phyloP scores from a whole-genome alignment of 2,113 vertebrate genomes.

The Manacus vitellinus region DNA sequence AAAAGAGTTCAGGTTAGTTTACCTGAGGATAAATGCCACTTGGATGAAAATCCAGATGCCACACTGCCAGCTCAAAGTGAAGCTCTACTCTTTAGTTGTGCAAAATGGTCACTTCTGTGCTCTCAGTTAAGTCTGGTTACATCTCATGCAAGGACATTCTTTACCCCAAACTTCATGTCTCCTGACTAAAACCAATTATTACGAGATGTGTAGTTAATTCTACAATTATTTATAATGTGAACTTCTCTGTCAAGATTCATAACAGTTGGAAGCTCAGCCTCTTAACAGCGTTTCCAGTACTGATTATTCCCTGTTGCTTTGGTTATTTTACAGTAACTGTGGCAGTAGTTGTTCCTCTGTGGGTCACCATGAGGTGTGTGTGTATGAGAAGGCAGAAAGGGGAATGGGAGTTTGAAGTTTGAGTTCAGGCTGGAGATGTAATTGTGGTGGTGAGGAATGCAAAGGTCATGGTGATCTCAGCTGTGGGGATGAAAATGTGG shows the following conservation, averaged over 20 bases:
- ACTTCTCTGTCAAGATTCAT: not conserved
- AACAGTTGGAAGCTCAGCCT: not conserved
- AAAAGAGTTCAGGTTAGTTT: not conserved
- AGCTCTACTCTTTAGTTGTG: not conserved
- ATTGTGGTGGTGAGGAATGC: no score
- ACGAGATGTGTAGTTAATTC: not conserved
- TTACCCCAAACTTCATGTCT: not conserved
- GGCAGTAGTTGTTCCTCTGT: not conserved
- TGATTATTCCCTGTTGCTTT: not conserved
- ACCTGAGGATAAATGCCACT: not conserved
- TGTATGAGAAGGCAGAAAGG: not conserved
- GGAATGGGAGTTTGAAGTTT: not conserved
- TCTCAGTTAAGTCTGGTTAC: not conserved
- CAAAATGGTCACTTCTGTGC: not conserved
- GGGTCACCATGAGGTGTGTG: not conserved
- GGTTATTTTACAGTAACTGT: not conserved
- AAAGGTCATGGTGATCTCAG: not conserved
- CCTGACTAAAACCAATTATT: not conserved
- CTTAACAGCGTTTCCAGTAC: not conserved
- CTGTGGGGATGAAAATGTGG: not conserved
- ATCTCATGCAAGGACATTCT: not conserved
- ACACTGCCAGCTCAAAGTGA: not conserved
- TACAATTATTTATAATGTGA: no score
- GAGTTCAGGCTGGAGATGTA: not conserved
- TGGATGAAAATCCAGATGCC: not conserved